Evolutionary conservation across 2,797 vertebrate genomes (phyloP), one percentile per base, ranked within the genome.

Genomic region (Centropyge bicolor): DNA sequence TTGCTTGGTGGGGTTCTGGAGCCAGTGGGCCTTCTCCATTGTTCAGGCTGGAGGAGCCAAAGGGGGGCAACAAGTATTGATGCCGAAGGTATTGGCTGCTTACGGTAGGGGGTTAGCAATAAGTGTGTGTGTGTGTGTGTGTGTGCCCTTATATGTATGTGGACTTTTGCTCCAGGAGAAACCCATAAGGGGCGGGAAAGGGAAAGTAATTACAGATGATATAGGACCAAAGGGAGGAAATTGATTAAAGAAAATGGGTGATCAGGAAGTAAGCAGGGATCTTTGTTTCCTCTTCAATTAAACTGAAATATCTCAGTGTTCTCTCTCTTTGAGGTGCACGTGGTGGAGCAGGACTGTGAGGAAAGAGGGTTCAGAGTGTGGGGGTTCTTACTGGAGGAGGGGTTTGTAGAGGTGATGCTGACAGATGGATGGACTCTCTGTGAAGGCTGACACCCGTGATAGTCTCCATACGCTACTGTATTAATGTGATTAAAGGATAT

Each of bases 181-280:
- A 72, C 83, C 81, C 83, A 84, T 65, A 70, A 78, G 87, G 80
- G 91, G 88, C 51, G 63, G 87, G 87, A 85, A 84, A 91, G 70
- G 82, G 86, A 92, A 91, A 93, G 91, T 92, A 90, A 94, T 95
- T 92, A 93, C 89, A 92, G 83, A 93, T 90, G 89, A 94, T 90
- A 91, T 87, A 91, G 82, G 84, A 91, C 91, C 89, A 93, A 93
- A 91, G 91, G 83, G 86, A 92, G 92, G 91, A 93, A 92, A 94
- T 93, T 93, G 92, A 94, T 94, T 89, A 90, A 93, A 94, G 92
- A 91, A 93, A 94, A 92, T 88, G 89, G 89, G 84, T 86, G 91
- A 91, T 88, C 87, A 88, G 92, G 93, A 94, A 93, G 90, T 88
- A 76, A 74, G 85, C 74, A 56, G 80, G 81, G 83, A 90, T 93